Percentiles rank a stretch among this genome's conserved stretches.
These are phyloP conservation scores for Plagodis pulveraria DNA, from an alignment of 2,888 invertebrate species.

Conservation along the genomic window DNA sequence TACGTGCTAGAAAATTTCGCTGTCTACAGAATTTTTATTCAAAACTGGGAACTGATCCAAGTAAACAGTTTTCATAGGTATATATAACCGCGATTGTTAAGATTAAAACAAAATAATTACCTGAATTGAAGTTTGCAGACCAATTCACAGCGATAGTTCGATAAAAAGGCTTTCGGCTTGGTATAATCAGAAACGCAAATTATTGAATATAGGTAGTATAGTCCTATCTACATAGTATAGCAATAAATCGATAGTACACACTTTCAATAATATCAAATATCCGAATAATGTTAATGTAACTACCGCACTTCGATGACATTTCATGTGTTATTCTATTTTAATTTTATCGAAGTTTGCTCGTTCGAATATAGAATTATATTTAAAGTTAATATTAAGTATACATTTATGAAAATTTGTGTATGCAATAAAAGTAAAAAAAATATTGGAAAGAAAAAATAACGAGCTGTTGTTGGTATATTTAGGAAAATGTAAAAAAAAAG, in stretches of 20 bases:
- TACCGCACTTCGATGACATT: conserved; percentile 62
- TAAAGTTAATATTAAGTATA: conserved; percentile 73
- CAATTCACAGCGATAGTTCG: neutral
- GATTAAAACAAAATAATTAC: too few species aligned
- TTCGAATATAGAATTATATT: conserved; percentile 83
- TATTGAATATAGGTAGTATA: conserved; percentile 63
- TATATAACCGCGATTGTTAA: too few species aligned
- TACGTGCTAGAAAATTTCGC: too few species aligned
- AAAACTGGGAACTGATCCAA: too few species aligned
- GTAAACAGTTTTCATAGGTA: too few species aligned
- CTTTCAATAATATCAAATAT: conserved; percentile 80
- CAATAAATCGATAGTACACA: conserved; percentile 81
- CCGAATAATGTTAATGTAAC: conserved; percentile 39
- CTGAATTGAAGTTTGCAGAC: neutral
- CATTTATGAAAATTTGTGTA: conserved; percentile 71
- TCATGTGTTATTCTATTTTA: conserved; percentile 84
- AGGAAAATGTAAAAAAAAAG: conserved; percentile 79
- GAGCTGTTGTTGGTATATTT: conserved; percentile 85
- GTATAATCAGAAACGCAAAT: conserved; percentile 31
- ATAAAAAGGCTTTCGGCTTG: neutral
- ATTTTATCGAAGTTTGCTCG: conserved; percentile 85
- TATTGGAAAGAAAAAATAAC: conserved; percentile 52
- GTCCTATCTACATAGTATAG: conserved; percentile 74
- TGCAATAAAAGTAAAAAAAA: conserved; percentile 63
- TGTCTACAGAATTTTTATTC: too few species aligned